Evolutionary conservation across 2,113 vertebrate genomes (phyloP), one percentile per base, ranked within the genome.

Genomic region (Zapus hudsonius): DNA sequence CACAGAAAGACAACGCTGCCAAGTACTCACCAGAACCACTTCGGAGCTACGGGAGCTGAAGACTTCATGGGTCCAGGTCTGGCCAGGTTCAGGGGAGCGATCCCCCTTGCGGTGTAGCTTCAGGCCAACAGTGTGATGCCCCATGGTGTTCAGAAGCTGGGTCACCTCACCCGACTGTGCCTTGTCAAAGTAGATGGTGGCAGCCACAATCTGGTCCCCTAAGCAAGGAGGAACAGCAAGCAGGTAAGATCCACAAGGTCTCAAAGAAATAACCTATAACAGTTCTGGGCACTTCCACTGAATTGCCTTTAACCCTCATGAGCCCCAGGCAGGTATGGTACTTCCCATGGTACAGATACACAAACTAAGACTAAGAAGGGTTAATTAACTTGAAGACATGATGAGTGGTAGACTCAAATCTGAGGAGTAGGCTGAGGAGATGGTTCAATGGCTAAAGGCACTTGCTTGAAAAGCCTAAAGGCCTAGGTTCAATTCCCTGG

Each of bases 131-230:
- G 99, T 98, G 97, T 99, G 99, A 42, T 98, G 98, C 4, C 99
- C 99, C 96, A 99, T 96, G 87, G 97, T 99, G 95, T 98, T 98
- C 88, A 99, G 97, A 81, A 99, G 97, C 42, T 99, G 98, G 13
- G 98, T 90, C 63, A 98, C 99, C 95, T 99, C 99, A 33, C 98
- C 99, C 0, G 99, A 99, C 87, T 98, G 99, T 98, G 99, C 98
- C 78, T 99, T 99, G 91, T 99, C 99, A 75, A 99, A 99, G 95
- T 99, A 99, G 91, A 99, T 98, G 15, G 99, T 99, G 93, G 99
- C 99, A 2, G 99, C 98, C 73, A 99, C 99, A 88, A 99, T 99
- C 97, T 99, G 99, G 96, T 99, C 99, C 96, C 99, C 99, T 99
- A 70, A 91, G 22, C 38, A 66, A 7, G 27, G 67, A n/a, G 76